Evolutionary conservation across 2,113 vertebrate genomes (phyloP).

Genomic region (Ictalurus punctatus): DNA sequence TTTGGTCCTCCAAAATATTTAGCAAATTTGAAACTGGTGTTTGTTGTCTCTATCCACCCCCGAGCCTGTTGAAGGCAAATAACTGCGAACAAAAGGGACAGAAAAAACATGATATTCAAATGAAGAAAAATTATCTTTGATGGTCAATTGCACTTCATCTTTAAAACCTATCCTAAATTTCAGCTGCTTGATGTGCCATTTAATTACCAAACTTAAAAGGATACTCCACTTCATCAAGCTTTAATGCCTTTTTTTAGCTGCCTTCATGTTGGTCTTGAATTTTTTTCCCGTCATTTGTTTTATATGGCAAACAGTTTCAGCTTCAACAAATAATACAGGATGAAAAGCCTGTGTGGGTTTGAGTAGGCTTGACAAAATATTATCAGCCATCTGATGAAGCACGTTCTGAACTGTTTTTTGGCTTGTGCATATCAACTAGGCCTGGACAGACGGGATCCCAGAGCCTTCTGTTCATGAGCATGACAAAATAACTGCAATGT

Average conservation of each 20-base stretch:
- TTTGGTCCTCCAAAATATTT: conserved; percentile 53
- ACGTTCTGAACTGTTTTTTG: conserved; percentile 19
- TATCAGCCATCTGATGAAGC: conserved; percentile 21
- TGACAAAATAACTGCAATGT: conserved; percentile 1
- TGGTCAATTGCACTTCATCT: background rate
- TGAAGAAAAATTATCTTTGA: background rate
- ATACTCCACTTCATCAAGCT: background rate
- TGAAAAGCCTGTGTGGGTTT: background rate
- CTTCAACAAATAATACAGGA: background rate
- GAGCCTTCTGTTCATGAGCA: conserved; percentile 17
- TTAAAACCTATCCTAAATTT: background rate
- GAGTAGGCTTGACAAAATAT: conserved; percentile 7
- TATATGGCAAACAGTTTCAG: background rate
- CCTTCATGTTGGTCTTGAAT: background rate
- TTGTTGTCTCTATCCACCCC: conserved; percentile 62
- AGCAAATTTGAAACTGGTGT: conserved; percentile 55
- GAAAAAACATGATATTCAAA: background rate
- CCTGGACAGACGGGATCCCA: conserved; percentile 24
- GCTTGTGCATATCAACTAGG: conserved; percentile 27
- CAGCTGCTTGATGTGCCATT: background rate
- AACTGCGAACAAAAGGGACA: conserved; percentile 18
- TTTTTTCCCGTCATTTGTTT: background rate
- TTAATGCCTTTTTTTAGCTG: background rate
- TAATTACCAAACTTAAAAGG: conserved; percentile 6
- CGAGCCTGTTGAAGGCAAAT: conserved; percentile 39